These are phyloP conservation scores for Orestias chungarensis DNA, from an alignment of 2,797 vertebrate genomes.

Conservation along the genomic window DNA sequence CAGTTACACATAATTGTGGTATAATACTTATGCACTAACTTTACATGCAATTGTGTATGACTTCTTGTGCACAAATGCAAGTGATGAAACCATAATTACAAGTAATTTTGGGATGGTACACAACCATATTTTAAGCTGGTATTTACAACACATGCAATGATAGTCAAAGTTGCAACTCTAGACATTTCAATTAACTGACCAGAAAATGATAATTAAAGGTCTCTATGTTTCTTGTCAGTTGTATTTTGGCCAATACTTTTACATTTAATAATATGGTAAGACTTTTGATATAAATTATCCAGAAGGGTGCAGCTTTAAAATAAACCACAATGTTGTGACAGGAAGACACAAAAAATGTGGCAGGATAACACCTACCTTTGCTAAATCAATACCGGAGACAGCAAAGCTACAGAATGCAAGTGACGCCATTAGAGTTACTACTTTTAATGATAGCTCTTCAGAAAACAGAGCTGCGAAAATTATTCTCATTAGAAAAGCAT, in stretches of 20 bases:
- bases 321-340: not conserved
- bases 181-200: not conserved
- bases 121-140: slow-evolving; percentile 8
- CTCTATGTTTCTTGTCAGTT: not conserved
- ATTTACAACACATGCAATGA: not conserved
- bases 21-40: not conserved
- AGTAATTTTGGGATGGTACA: not conserved
- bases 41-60: not conserved
- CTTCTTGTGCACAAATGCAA: not conserved
- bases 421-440: slow-evolving; percentile 14
- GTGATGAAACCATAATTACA: not conserved
- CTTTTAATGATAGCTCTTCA: not conserved
- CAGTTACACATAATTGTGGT: not conserved
- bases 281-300: not conserved
- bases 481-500: not conserved
- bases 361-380: slow-evolving; percentile 38
- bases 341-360: not conserved
- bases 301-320: slow-evolving; percentile 29
- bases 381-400: slow-evolving; percentile 21
- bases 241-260: not conserved
- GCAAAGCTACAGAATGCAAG: slow-evolving; percentile 44
- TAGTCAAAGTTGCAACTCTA: slow-evolving; percentile 38
- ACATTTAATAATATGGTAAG: not conserved
- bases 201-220: not conserved
- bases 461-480: not conserved